Evolutionary conservation across 2,888 invertebrate genomes (phyloP), one percentile per base, ranked within the genome.

Genomic region (Drosophila stalkeri): DNA sequence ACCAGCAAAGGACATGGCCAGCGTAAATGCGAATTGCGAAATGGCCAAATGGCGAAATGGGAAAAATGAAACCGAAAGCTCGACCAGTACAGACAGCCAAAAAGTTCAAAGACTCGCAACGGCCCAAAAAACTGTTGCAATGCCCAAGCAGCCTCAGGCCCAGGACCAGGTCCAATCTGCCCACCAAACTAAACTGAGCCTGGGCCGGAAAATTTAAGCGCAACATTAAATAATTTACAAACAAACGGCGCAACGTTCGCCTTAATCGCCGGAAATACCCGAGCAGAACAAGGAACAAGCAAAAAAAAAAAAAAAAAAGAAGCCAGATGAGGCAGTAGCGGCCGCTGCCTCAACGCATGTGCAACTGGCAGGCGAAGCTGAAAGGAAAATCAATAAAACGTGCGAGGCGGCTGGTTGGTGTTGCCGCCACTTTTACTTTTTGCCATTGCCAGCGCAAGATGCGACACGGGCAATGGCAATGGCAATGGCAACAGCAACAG

Each of bases 201-300:
- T 80, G 76, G 72, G 81, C 89, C 90, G 90, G 90, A 90, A 90
- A 90, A 90, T 89, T 88, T 84, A 90, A 86, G 87, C 90, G 87
- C 74, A 85, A 81, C 90, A 89, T 89, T 89, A 89, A 89, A 90
- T 89, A 90, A 89, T 89, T 89, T 85, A 90, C 90, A 89, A 89
- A 89, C 89, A 89, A 90, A 89, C 86, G 82, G 77, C 86, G 86
- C 80, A 81, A 74, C 86, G 63, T 59, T 74, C 65, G 86, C 73
- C 88, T 86, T 86, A 86, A 86, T 89, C 88, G 89, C 90, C 86
- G 86, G 88, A 86, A 89, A 80, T 81, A 75, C 82, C 74, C 78
- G 43, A 57, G 57, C 57, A 16, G 56, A 31, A 7, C n/a, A 31
- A 18, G 14, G 27, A 27, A 27, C 27, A 27, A 6, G 27, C 6